Evolutionary conservation across 2,888 invertebrate species (phyloP).

Genomic region (Lissocephala sabroskyi): DNA sequence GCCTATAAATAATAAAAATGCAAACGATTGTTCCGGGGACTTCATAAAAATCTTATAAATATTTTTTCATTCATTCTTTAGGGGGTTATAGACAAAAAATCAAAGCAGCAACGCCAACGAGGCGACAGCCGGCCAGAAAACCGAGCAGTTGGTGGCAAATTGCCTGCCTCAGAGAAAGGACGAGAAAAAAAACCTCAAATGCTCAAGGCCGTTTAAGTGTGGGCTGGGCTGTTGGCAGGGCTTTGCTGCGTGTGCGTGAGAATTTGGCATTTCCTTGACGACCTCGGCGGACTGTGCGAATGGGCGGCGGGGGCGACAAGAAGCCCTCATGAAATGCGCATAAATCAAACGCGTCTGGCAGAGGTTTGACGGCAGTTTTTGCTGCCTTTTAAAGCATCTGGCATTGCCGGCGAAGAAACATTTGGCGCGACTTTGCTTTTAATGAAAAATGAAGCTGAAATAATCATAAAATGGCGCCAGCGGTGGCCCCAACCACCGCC

Average conservation of each 20-base stretch:
- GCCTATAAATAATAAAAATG: no score
- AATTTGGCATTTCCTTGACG: not conserved
- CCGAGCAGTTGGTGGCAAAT: conserved; percentile 1
- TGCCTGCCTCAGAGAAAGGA: no score
- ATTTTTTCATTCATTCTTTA: no score
- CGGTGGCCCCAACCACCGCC: no score
- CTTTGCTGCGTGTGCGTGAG: not conserved
- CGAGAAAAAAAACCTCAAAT: conserved; percentile 21
- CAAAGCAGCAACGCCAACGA: no score
- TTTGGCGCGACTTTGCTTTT: conserved; percentile 39
- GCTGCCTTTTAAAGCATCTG: conserved; percentile 11
- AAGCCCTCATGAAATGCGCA: conserved; percentile 36
- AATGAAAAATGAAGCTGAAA: conserved; percentile 56
- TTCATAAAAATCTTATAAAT: no score
- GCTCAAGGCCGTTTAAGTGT: conserved; percentile 7
- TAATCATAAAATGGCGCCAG: conserved; percentile 46
- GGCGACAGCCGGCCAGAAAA: no score
- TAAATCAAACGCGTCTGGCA: conserved; percentile 31
- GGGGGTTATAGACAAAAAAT: no score
- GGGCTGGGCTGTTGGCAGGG: no score
- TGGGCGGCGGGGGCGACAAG: conserved; percentile 11
- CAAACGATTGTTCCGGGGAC: no score
- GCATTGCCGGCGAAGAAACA: conserved; percentile 27
- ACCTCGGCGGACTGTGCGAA: not conserved
- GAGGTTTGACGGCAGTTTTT: conserved; percentile 2